Conservation (phyloP, 2,113 vertebrate genomes). For the Apteryx owenii region DNA sequence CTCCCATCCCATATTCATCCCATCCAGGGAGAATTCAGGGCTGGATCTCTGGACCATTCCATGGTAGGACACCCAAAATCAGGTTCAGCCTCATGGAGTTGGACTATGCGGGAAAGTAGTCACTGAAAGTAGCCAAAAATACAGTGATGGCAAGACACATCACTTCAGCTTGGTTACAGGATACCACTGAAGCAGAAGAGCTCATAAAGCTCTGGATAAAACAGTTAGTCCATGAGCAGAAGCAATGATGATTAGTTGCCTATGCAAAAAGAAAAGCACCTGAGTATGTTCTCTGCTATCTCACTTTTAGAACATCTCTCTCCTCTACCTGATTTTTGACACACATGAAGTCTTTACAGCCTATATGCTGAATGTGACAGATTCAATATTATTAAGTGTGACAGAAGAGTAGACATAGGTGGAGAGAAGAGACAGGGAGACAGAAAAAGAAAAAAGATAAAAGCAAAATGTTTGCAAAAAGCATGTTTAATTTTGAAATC, state of each 20-base stretch:
- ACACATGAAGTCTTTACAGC: too few relatives aligned
- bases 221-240: neutral
- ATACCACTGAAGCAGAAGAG: neutral
- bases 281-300: too few relatives aligned
- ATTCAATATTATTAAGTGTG: too few relatives aligned
- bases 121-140: neutral
- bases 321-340: too few relatives aligned
- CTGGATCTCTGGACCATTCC: neutral
- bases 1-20: neutral
- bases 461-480: too few relatives aligned
- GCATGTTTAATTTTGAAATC: too few relatives aligned
- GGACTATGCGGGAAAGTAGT: neutral
- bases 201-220: neutral
- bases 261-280: too few relatives aligned
- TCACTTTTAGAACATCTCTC: too few relatives aligned
- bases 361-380: too few relatives aligned
- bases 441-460: too few relatives aligned
- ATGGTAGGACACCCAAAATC: neutral
- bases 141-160: neutral
- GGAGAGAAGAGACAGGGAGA: too few relatives aligned
- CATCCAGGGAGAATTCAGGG: neutral
- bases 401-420: too few relatives aligned
- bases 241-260: neutral
- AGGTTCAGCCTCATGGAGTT: neutral
- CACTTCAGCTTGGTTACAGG: neutral